phyloP scores from a whole-genome alignment of 2,113 vertebrate species.

The Lagopus leucura region DNA sequence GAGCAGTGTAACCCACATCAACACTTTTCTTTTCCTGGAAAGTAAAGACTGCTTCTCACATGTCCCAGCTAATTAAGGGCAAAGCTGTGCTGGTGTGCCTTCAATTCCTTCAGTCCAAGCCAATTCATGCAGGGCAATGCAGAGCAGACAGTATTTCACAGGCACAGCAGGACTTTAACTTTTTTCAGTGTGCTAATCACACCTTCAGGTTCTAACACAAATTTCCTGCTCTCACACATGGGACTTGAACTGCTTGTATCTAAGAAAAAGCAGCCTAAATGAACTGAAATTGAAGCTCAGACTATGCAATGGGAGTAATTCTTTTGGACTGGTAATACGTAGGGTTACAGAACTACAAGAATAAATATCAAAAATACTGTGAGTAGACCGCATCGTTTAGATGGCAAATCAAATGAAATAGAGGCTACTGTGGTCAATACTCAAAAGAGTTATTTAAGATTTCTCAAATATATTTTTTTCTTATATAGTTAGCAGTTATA shows the following conservation, averaged over 20 bases:
- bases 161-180: conserved; percentile 8
- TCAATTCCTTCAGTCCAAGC: neutral
- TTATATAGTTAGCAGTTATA: neutral
- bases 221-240: neutral
- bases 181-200: neutral
- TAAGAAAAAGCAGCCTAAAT: neutral
- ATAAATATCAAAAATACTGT: neutral
- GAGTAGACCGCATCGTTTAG: neutral
- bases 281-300: neutral
- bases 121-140: conserved; percentile 1
- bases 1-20: neutral
- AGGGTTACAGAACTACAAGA: neutral
- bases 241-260: neutral
- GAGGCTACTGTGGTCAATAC: neutral
- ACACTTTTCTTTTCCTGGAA: neutral
- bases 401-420: neutral
- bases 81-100: neutral
- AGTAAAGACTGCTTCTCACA: neutral
- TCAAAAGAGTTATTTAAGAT: neutral
- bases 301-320: neutral
- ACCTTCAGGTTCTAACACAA: conserved; percentile 8
- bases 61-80: neutral
- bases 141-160: conserved; percentile 32
- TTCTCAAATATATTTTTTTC: neutral
- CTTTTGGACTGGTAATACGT: neutral